Evolutionary conservation across 2,797 vertebrate species (phyloP).

Genomic region (Lycodopsis pacificus): DNA sequence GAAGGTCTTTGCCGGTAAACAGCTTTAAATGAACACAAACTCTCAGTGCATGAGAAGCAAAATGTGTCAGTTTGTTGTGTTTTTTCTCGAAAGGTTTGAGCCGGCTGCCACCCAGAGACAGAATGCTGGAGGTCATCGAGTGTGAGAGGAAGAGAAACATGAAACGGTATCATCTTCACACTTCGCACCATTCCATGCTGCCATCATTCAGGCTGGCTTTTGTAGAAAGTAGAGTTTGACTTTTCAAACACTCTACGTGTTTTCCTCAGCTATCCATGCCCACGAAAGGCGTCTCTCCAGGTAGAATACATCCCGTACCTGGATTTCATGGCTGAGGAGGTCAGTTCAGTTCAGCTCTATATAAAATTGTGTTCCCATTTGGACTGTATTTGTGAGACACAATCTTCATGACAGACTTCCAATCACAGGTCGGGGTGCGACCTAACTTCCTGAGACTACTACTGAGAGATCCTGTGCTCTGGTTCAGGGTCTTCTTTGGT

Average conservation of each 20-base stretch:
- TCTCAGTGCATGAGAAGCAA: neutral
- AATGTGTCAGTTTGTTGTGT: neutral
- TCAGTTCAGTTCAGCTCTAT: slow-evolving; percentile 63
- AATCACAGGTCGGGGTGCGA: slow-evolving; percentile 76
- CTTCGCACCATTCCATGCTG: too few relatives aligned
- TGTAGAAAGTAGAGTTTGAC: too few relatives aligned
- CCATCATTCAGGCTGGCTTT: too few relatives aligned
- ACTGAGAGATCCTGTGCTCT: slow-evolving; percentile 85
- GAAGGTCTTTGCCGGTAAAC: slow-evolving; percentile 82
- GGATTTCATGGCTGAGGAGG: slow-evolving; percentile 83
- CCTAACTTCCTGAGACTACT: slow-evolving; percentile 83
- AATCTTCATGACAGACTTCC: slow-evolving; percentile 12
- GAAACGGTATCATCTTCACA: slow-evolving; percentile 57
- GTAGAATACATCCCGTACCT: slow-evolving; percentile 83
- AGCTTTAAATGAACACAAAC: neutral
- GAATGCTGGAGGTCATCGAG: slow-evolving; percentile 73
- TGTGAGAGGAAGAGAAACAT: slow-evolving; percentile 60
- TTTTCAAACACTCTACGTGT: neutral
- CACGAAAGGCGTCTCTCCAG: slow-evolving; percentile 71
- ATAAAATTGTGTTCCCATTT: neutral
- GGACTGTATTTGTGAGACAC: neutral
- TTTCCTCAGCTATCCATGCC: slow-evolving; percentile 72
- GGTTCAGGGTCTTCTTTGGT: slow-evolving; percentile 84
- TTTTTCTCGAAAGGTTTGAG: slow-evolving; percentile 65
- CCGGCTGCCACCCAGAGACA: slow-evolving; percentile 69